Conservation (phyloP, 2,888 invertebrate species). For the Tuberolachnus salignus region DNA sequence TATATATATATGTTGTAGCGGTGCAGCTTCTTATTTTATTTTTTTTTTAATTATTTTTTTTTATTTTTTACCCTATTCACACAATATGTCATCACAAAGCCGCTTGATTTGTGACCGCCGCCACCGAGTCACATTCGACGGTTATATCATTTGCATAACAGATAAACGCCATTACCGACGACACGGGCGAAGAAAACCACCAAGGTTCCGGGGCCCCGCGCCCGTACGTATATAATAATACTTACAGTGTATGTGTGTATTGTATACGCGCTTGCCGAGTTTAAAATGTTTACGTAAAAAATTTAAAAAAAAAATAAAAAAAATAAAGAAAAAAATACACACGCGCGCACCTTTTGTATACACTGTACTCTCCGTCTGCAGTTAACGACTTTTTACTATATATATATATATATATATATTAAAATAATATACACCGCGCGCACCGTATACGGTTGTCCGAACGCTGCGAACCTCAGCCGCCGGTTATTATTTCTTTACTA, state of each 20-base stretch:
- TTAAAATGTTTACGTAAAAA: slow-evolving; percentile 44
- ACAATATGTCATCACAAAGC: slow-evolving; percentile 44
- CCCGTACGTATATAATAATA: neutral
- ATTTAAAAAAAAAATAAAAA: neutral
- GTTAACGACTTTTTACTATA: neutral
- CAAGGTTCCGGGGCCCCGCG: slow-evolving; percentile 27
- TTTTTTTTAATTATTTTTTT: neutral
- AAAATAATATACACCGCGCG: neutral
- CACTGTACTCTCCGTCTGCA: neutral
- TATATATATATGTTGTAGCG: neutral
- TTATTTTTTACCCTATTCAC: slow-evolving; percentile 21
- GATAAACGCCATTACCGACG: slow-evolving; percentile 54
- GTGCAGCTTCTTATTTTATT: neutral
- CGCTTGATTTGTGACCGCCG: slow-evolving; percentile 43
- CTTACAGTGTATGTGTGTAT: neutral
- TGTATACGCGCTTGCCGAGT: slow-evolving; percentile 25
- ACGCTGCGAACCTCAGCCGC: neutral
- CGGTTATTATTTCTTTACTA: slow-evolving; percentile 31
- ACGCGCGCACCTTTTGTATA: slow-evolving; percentile 25
- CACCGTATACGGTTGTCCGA: too few relatives aligned
- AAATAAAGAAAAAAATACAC: neutral
- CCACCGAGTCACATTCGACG: slow-evolving; percentile 24
- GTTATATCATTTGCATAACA: slow-evolving; percentile 51
- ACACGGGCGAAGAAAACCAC: slow-evolving; percentile 46
- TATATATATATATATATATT: neutral